Base-by-base conservation (phyloP, 2,888 invertebrate species). In the Diploptera punctata region DNA sequence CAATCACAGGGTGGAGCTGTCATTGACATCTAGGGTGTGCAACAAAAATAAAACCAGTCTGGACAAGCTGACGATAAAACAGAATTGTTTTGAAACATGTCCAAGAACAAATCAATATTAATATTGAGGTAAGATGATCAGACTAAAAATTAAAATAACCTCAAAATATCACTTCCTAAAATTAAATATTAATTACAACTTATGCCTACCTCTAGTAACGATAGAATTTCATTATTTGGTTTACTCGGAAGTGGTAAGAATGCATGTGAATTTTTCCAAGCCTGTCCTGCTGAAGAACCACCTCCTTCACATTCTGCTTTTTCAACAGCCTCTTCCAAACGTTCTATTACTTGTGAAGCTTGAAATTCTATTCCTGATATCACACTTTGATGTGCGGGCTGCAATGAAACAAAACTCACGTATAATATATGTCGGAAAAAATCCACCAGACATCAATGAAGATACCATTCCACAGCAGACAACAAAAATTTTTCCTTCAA, bases 311-410 rank as follows among this genome's bases (percentile, higher is more conserved):
- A 81, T 38, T 81, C 80, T 33, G 81, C 81, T 38, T 78, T 81
- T 68, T 81, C 88, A 4, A 86, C 89, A 72, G 87, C 87, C 76
- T 91, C 91, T 81, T 92, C 91, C 74, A 92, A 81, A 49, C 91
- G 86, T 73, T 89, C 90, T 69, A 92, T 88, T 77, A 91, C 90
- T 81, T 91, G 90, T 3, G 91, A 91, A 67, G 91, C 90, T 82
- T 91, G 90, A 82, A 91, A 87, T 81, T 91, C 91, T 77, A 92
- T 78, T 60, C 81, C 81, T 61, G 79, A 80, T 21, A 83, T 31
- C 38, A 57, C 52, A 16, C 57, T 16, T 13, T 60, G 61, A 33
- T 2, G 24, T 7, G 7, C 24, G 2, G 29, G 29, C 54, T 65
- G 62, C 13, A 67, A 70, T 18, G 26, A 9, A 33, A 52, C n/a